Percentiles rank a stretch among this genome's conserved stretches.
phyloP scores from a whole-genome alignment of 2,113 vertebrate genomes.

The Python bivittatus region DNA sequence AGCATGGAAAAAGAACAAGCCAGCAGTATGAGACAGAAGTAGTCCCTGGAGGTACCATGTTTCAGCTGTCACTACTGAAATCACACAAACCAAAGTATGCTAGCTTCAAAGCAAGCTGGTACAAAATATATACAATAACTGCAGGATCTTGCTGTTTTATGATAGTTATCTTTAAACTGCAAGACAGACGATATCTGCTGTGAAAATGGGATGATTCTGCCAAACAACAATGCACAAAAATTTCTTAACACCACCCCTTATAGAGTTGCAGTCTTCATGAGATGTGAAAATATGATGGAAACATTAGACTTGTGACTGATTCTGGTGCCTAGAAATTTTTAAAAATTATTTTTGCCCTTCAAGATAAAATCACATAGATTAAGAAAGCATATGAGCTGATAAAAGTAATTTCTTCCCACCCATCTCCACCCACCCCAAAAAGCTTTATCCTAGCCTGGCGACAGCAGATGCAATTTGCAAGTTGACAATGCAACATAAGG shows the following conservation, averaged over 20 bases:
- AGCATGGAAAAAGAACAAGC: background rate
- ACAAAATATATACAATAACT: conserved; percentile 22
- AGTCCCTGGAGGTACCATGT: conserved; percentile 17
- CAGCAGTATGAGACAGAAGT: conserved; percentile 9
- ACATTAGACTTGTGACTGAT: background rate
- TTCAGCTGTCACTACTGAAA: conserved; percentile 33
- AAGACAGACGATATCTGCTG: conserved; percentile 3
- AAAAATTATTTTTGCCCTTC: background rate
- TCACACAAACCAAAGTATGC: conserved; percentile 26
- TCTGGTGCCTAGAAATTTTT: background rate
- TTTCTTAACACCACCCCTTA: background rate
- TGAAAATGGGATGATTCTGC: background rate
- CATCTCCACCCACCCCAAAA: background rate
- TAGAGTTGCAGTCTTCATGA: background rate
- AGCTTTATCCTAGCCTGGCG: background rate
- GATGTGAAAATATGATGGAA: background rate
- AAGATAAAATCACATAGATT: background rate
- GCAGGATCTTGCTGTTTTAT: conserved; percentile 11
- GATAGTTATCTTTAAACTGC: conserved; percentile 9
- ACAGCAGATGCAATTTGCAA: background rate
- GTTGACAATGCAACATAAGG: background rate
- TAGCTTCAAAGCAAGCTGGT: conserved; percentile 38
- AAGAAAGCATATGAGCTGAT: background rate
- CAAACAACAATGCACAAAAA: background rate
- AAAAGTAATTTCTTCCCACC: background rate